Percentiles rank a stretch among this genome's conserved stretches.
phyloP scores from a whole-genome alignment of 2,113 vertebrate species.

The Myanophis thanlyinensis region DNA sequence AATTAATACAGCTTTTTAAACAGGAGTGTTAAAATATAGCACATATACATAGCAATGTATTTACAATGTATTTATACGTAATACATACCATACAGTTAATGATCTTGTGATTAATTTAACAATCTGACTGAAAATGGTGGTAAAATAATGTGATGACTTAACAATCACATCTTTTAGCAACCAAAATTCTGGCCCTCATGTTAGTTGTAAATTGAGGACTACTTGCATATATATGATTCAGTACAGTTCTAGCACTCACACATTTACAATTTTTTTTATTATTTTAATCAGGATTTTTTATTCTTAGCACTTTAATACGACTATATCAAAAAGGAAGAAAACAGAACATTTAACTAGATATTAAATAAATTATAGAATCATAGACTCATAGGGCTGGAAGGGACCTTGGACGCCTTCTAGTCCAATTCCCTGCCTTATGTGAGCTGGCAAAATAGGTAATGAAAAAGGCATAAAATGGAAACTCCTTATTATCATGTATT shows the following conservation, averaged over 20 bases:
- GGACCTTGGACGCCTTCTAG: not conserved
- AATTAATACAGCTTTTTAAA: not conserved
- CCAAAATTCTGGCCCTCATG: not conserved
- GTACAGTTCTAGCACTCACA: not conserved
- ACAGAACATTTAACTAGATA: not conserved
- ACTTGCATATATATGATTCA: not conserved
- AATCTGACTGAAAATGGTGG: not conserved
- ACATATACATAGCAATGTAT: not conserved
- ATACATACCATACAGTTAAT: too few species aligned
- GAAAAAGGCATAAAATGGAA: not conserved
- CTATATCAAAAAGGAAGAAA: not conserved
- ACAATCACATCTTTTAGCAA: not conserved
- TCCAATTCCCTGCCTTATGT: not conserved
- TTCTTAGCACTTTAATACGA: not conserved
- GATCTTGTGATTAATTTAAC: not conserved
- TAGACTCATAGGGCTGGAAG: not conserved
- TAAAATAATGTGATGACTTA: not conserved
- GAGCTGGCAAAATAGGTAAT: not conserved
- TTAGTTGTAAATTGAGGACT: not conserved
- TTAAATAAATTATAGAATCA: not conserved
- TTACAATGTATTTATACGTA: not conserved
- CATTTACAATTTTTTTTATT: not conserved
- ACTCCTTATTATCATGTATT: not conserved
- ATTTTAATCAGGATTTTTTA: not conserved
- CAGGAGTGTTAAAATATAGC: not conserved